phyloP scores from a whole-genome alignment of 2,888 invertebrate species.

The Megaustenia siamemsis region DNA sequence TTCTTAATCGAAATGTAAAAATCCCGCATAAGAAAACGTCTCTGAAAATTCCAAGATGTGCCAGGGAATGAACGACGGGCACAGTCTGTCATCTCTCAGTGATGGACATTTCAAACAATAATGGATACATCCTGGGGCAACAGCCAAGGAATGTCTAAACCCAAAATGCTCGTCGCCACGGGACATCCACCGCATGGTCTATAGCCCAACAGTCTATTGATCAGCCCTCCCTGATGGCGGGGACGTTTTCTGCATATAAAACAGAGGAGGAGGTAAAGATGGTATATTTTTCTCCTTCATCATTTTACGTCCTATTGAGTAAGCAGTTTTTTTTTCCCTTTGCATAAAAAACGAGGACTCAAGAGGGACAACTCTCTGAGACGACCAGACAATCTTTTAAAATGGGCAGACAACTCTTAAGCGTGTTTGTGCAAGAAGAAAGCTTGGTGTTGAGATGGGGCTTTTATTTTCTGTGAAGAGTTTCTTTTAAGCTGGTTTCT shows the following conservation, averaged over 20 bases:
- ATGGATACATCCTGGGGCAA: slow-evolving; percentile 10
- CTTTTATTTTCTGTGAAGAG: too few relatives aligned
- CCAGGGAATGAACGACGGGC: slow-evolving; percentile 4
- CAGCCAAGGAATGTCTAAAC: slow-evolving; percentile 14
- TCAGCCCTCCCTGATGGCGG: slow-evolving; percentile 17
- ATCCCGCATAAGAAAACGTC: too few relatives aligned
- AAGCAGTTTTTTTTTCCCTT: neutral
- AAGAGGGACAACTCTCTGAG: neutral
- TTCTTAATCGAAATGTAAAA: too few relatives aligned
- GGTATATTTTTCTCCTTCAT: neutral
- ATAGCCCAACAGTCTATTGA: slow-evolving; percentile 13
- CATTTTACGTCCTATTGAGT: neutral
- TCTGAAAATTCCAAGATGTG: neutral
- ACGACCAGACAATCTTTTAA: neutral
- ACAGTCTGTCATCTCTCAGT: slow-evolving; percentile 9
- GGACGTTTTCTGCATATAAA: slow-evolving; percentile 34
- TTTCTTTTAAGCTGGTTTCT: too few relatives aligned
- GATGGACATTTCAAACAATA: slow-evolving; percentile 34
- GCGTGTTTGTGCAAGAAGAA: neutral
- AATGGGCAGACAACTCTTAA: neutral
- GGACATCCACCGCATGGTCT: slow-evolving; percentile 28
- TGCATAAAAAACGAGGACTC: neutral
- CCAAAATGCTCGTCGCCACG: slow-evolving; percentile 5
- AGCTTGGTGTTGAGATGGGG: neutral
- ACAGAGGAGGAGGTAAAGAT: neutral